Conservation (phyloP, 2,113 vertebrate species). For the Myocastor coypus region DNA sequence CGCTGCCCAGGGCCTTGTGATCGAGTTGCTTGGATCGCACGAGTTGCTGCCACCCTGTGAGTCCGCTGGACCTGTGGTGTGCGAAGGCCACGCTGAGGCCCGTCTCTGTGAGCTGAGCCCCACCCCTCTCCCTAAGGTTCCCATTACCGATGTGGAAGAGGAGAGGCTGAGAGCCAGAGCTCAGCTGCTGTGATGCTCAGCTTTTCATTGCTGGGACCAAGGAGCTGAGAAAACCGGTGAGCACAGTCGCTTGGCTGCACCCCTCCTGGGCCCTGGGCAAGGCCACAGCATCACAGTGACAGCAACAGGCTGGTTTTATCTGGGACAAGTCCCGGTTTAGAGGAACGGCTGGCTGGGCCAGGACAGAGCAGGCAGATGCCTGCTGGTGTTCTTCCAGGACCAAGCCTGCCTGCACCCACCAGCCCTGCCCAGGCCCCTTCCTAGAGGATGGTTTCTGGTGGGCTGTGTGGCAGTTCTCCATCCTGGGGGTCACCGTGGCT, state of each 20-base stretch:
- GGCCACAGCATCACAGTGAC: not conserved
- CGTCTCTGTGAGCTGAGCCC: not conserved
- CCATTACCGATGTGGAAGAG: not conserved
- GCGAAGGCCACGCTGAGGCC: fast-evolving
- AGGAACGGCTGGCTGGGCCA: no score
- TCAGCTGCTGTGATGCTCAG: not conserved
- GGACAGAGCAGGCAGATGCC: not conserved
- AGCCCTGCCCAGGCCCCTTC: no score
- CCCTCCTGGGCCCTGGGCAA: not conserved
- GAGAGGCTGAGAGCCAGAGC: not conserved
- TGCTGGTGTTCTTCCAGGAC: not conserved
- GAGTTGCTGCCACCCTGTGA: not conserved
- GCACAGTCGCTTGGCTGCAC: not conserved
- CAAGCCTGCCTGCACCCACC: not conserved
- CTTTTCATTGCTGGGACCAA: not conserved
- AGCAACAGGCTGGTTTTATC: not conserved
- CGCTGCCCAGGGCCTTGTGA: no score
- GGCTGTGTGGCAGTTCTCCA: fast-evolving
- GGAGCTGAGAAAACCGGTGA: not conserved
- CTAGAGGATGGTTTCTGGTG: not conserved
- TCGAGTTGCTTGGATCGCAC: fast-evolving
- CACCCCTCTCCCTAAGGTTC: not conserved
- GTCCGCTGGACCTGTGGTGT: no score
- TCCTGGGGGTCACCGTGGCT: not conserved
- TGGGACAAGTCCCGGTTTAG: not conserved